Evolutionary conservation across 2,888 invertebrate genomes (phyloP), one percentile per base, ranked within the genome.

Genomic region (Penaeus monodon): DNA sequence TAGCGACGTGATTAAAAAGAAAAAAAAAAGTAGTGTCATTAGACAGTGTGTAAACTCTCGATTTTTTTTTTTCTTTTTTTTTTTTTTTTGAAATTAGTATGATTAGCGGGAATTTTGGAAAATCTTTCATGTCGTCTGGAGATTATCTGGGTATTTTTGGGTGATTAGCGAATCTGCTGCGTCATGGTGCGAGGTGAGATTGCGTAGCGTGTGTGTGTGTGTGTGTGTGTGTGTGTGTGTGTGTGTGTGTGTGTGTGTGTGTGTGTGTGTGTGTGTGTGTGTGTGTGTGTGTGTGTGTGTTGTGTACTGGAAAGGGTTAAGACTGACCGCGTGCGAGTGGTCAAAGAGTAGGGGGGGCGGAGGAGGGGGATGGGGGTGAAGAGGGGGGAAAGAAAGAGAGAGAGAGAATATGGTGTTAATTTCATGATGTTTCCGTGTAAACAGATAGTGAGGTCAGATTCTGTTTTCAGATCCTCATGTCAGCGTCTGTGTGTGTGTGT

Each of bases 221-320:
- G 44, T 44, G 44, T 44, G 44, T 44, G 44, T 44, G 44, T 63
- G 77, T 24, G 33, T 24, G 79, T 65, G 79, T 85, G 49, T n/a
- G 12, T 24, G 49, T 64, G 76, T 27, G 27, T 27, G 38, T 66
- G 38, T 49, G 65, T 27, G 64, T n/a, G 64, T 44, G 38, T 29
- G 29, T 57, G n/a, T 80, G 70, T 64, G 44, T 22, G 85, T 24
- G 63, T 44, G 68, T 57, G 81, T 82, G 86, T 86, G 86, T 81
- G 77, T 74, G 74, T 79, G 73, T 85, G 81, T 81, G 74, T 81
- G 74, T 44, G 57, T 33, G 49, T 22, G 20, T 57, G 24, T 63
- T 82, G 57, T 68, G 44, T 74, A 44, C 63, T 70, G n/a, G 57
- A 29, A 27, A 63, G 49, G 10, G 70, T 44, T 8, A 44, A n/a